A percentile compares a stretch with the other conserved stretches of the same genome.
Evolutionary conservation across 2,888 invertebrate genomes (phyloP).

Genomic region (Diachrysia chrysitis): DNA sequence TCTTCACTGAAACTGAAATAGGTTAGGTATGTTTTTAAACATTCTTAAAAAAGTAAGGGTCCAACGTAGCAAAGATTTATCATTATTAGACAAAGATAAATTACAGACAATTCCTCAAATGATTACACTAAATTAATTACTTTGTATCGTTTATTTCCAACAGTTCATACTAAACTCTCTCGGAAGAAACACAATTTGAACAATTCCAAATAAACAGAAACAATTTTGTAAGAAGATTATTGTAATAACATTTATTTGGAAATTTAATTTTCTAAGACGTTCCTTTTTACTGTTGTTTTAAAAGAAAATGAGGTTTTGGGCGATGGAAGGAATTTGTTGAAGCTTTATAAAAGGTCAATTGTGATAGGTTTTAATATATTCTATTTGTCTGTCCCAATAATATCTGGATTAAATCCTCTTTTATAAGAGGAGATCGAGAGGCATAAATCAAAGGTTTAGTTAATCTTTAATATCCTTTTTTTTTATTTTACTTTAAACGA

Average conservation of each 20-base stretch:
- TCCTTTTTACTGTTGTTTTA: background rate
- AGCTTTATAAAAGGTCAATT: background rate
- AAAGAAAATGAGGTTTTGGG: background rate
- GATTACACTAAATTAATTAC: slow-evolving; percentile 31
- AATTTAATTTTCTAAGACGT: background rate
- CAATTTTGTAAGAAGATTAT: background rate
- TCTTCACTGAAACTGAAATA: background rate
- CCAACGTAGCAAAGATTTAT: no score
- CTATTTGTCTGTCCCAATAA: no score
- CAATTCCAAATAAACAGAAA: background rate
- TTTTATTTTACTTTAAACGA: no score
- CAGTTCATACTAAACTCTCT: slow-evolving; percentile 3
- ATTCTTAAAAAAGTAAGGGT: no score
- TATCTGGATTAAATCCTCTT: no score
- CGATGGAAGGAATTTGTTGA: background rate
- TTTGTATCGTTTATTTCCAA: slow-evolving; percentile 28
- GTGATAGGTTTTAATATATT: no score
- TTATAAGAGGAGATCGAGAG: no score
- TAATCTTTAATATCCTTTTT: no score
- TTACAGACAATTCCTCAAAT: slow-evolving; percentile 21
- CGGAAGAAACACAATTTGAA: background rate
- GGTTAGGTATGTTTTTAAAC: background rate
- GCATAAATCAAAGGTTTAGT: no score
- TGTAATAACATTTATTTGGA: slow-evolving; percentile 5
- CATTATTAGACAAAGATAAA: slow-evolving; percentile 27